A percentile compares a stretch with the other conserved stretches of the same genome.
phyloP scores from a whole-genome alignment of 2,888 invertebrate genomes.

The Ochropleura leucogaster region DNA sequence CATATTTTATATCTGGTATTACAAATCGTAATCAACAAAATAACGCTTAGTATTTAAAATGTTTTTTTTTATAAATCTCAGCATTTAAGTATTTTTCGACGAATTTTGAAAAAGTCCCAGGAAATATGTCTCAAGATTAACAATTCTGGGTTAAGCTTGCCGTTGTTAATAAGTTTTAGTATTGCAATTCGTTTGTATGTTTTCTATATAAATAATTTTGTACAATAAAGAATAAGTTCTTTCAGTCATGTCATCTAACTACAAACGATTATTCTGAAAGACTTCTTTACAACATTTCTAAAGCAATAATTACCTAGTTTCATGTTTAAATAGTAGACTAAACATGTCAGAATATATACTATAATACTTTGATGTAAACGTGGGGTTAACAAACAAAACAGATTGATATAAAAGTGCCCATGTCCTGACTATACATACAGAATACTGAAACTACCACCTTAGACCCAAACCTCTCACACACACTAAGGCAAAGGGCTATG shows the following conservation, averaged over 20 bases:
- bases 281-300: background rate
- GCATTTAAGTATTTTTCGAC: background rate
- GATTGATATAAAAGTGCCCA: background rate
- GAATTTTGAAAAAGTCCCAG: background rate
- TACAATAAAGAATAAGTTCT: too few relatives aligned
- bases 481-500: background rate
- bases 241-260: background rate
- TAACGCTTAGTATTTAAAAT: background rate
- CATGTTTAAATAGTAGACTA: background rate
- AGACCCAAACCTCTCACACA: background rate
- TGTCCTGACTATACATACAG: background rate
- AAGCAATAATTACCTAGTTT: background rate
- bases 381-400: background rate
- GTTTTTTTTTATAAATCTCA: background rate
- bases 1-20: background rate
- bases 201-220: too few relatives aligned
- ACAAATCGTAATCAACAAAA: slow-evolving; percentile 10
- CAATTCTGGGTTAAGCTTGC: too few relatives aligned
- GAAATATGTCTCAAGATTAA: too few relatives aligned
- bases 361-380: background rate
- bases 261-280: background rate
- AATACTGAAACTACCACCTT: background rate
- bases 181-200: too few relatives aligned
- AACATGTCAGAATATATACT: background rate
- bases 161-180: too few relatives aligned